Base-by-base conservation (phyloP, 2,113 vertebrate genomes). In the Psephotus haematonotus region DNA sequence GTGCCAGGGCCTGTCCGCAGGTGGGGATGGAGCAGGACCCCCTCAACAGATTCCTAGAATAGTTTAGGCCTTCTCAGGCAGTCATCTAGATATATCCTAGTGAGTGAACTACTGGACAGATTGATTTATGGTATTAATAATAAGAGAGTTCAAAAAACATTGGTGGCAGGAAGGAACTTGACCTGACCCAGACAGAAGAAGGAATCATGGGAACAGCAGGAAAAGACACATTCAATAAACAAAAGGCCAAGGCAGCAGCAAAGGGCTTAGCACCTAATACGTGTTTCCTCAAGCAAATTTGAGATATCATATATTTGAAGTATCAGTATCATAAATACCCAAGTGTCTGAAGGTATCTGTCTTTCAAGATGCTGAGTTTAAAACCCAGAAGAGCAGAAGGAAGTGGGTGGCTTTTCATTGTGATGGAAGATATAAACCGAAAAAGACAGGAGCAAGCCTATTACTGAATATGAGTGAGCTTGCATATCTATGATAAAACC, bases 91-190 rank as follows among this genome's bases (percentile, higher is more conserved):
- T 76, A 85, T n/a, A 53, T n/a, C 57, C n/a, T 49, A 10, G 44
- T n/a, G 85, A 23, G 17, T 33, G 24, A 76, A 50, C 31, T 37
- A 15, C 63, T 31, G 27, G 49, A 44, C 57, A 39, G 41, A 63
- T 86, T 82, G 81, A 92, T 92, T 85, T 85, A 64, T 81, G 75
- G 17, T 65, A 49, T 76, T 82, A 89, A 82, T 88, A 92, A 85
- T 44, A 70, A 49, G 31, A 47, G 14, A 67, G 70, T 86, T 86
- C 41, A 50, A 49, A 80, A 71, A 28, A 27, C 27, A 35, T 13
- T 35, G 17, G 59, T 68, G 41, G 7, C 64, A 89, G 52, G 70
- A 72, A 43, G 52, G 25, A 77, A 50, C 46, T 72, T 82, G 64
- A 46, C 64, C 70, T 92, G 81, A 53, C 59, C 39, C 17, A 68